Evolutionary conservation across 2,797 vertebrate species (phyloP).

Genomic region (Syngnathus acus): DNA sequence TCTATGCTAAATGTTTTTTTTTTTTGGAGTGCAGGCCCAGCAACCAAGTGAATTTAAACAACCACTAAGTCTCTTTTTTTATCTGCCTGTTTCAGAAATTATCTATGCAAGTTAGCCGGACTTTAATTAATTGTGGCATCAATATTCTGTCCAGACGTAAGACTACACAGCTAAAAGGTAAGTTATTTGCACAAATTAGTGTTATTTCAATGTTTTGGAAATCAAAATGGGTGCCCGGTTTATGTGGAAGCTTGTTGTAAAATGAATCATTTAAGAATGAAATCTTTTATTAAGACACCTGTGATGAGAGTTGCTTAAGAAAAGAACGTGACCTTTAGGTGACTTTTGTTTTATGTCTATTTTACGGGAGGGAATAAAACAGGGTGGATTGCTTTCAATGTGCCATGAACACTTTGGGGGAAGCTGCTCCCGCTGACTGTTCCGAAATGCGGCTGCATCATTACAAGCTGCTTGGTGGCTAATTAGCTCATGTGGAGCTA

Average conservation of each 20-base stretch:
- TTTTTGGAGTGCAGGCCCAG: background rate
- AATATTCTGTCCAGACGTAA: background rate
- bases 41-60: background rate
- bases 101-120: background rate
- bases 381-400: background rate
- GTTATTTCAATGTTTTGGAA: background rate
- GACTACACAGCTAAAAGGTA: background rate
- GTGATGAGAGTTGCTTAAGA: conserved; percentile 7
- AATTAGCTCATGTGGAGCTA: conserved; percentile 49
- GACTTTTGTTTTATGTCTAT: background rate
- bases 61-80: background rate
- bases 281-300: background rate
- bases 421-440: conserved; percentile 10
- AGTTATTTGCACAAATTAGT: background rate
- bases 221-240: background rate
- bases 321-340: background rate
- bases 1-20: background rate
- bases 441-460: background rate
- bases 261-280: no score
- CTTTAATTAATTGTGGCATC: background rate
- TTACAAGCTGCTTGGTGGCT: conserved; percentile 14
- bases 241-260: background rate
- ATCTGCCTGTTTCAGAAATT: background rate
- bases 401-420: conserved; percentile 32
- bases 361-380: background rate